Percentiles rank a stretch among this genome's conserved stretches.
Evolutionary conservation across 2,113 vertebrate species (phyloP).

Genomic region (Delphinus delphis): DNA sequence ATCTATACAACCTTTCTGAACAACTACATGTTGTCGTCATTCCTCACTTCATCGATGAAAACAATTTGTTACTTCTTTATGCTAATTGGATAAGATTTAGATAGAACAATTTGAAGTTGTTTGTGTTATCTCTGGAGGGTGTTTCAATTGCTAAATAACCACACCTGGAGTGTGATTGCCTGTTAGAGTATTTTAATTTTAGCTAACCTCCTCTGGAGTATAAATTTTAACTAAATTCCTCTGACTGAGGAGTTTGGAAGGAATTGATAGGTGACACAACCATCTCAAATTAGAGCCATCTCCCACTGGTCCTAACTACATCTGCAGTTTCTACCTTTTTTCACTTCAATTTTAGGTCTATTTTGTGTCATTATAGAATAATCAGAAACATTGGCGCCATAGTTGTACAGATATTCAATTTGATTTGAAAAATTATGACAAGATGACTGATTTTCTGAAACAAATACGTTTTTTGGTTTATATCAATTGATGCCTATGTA

Average conservation of each 20-base stretch:
- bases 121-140: not conserved
- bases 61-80: not conserved
- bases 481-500: not conserved
- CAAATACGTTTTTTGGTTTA: not conserved
- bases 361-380: not conserved
- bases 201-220: not conserved
- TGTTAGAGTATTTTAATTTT: not conserved
- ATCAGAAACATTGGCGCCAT: rapidly evolving
- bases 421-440: not conserved
- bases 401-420: not conserved
- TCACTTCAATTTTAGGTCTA: not conserved
- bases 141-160: not conserved
- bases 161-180: not conserved
- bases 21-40: not conserved
- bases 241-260: too few species aligned
- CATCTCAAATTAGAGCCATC: not conserved
- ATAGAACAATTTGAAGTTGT: not conserved
- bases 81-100: not conserved
- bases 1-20: not conserved
- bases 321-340: not conserved
- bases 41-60: not conserved
- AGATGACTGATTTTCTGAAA: not conserved
- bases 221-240: not conserved
- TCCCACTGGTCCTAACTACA: not conserved
- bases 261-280: not conserved